Conservation (phyloP, 30 jellyfish, hydroid and myxozoan genomes). For the Pseudorhiza aurosa region DNA sequence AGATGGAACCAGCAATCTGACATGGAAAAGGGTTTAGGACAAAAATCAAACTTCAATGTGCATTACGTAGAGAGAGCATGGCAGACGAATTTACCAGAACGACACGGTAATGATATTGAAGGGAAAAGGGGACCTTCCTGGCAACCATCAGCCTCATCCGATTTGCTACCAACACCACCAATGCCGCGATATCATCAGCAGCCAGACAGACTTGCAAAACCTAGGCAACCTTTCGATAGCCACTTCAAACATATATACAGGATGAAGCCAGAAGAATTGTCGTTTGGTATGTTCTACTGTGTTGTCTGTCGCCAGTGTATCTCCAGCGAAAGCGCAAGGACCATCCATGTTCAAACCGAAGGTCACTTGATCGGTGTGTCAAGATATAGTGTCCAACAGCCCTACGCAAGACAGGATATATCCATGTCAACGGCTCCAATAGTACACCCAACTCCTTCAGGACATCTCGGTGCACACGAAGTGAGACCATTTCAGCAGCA, state of each 20-base stretch:
- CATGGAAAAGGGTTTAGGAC: neutral
- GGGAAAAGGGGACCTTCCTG: neutral
- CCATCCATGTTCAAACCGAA: constrained; percentile 55
- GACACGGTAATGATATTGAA: neutral
- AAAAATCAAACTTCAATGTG: neutral
- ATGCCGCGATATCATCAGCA: neutral
- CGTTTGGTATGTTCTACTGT: constrained; percentile 45
- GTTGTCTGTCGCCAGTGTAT: constrained; percentile 11
- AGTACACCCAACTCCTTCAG: neutral
- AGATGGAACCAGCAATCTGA: neutral
- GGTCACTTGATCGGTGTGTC: constrained; percentile 11
- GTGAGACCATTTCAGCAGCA: neutral
- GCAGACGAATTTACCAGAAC: constrained; percentile 10
- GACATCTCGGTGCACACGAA: neutral
- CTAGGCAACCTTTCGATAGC: neutral
- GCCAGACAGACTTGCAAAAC: neutral
- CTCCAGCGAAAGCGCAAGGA: constrained; percentile 17
- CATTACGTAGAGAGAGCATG: neutral
- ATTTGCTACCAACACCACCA: neutral
- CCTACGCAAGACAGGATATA: neutral
- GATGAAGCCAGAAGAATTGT: constrained; percentile 1
- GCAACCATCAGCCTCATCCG: neutral
- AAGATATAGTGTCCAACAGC: neutral
- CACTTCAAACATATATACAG: constrained; percentile 8
- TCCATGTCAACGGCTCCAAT: neutral